These are phyloP conservation scores for Oncorhynchus masou DNA, from an alignment of 2,113 vertebrate species.

Conservation along the genomic window DNA sequence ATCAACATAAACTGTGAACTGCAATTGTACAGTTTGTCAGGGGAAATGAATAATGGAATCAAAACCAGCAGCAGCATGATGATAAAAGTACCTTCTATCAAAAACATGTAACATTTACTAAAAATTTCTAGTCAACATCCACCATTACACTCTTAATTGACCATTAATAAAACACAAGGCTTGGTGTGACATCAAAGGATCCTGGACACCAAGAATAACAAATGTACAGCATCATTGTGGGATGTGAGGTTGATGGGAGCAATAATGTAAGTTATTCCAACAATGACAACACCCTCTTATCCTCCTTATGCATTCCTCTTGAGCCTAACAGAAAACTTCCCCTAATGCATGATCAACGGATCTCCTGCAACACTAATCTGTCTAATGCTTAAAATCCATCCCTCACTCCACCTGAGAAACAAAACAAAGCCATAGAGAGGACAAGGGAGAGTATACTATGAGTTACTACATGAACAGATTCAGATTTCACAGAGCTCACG, in stretches of 20 bases:
- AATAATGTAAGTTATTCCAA: not conserved
- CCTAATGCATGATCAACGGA: not conserved
- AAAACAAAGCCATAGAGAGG: too few relatives aligned
- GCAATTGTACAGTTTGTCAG: not conserved
- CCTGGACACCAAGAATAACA: conserved; percentile 39
- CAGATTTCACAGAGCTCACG: too few relatives aligned
- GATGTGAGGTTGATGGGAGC: conserved; percentile 29
- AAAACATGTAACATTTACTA: conserved; percentile 27
- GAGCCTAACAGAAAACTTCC: not conserved
- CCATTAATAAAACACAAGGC: conserved; percentile 39
- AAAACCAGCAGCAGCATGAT: conserved; percentile 27
- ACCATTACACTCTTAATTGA: conserved; percentile 40
- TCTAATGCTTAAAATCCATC: too few relatives aligned
- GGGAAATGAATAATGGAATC: not conserved
- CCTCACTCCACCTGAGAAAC: too few relatives aligned
- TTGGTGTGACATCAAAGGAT: conserved; percentile 7
- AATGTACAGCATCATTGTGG: conserved; percentile 44
- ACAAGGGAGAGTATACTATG: too few relatives aligned
- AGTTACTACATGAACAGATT: too few relatives aligned
- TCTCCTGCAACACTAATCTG: too few relatives aligned
- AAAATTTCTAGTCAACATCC: conserved; percentile 40
- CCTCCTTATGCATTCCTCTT: not conserved
- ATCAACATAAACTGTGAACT: too few relatives aligned
- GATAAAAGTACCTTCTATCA: conserved; percentile 6
- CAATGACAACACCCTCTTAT: not conserved